Conservation (phyloP, 1,140 invertebrate genomes). For the Cyphomyrmex costatus region DNA sequence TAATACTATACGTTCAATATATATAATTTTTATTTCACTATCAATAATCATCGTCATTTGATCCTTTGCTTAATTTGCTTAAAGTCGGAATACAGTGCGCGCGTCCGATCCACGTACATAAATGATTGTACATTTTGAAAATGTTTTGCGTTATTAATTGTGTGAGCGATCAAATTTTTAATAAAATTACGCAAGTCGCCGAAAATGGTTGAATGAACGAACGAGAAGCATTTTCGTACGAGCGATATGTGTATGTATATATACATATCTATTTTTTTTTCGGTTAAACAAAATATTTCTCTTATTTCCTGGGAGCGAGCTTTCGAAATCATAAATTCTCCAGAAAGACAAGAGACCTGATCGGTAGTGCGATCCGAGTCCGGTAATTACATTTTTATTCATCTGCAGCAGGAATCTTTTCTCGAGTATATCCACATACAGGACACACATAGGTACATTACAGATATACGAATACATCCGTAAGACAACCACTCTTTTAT, state of each 20-base stretch:
- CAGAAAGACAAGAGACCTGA: slow-evolving; percentile 37
- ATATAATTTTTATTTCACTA: neutral
- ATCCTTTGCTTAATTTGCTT: slow-evolving; percentile 35
- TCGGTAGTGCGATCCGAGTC: slow-evolving; percentile 20
- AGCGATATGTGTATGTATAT: too few relatives aligned
- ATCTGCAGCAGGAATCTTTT: slow-evolving; percentile 48
- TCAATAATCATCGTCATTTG: neutral
- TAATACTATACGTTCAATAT: slow-evolving; percentile 1
- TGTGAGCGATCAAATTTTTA: slow-evolving; percentile 32
- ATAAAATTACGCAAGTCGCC: slow-evolving; percentile 9
- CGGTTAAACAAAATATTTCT: slow-evolving; percentile 47
- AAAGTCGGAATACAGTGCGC: neutral
- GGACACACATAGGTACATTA: neutral
- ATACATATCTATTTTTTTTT: too few relatives aligned
- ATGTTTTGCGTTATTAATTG: slow-evolving; percentile 46
- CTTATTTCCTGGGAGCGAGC: neutral
- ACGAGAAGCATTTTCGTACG: neutral
- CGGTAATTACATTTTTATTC: slow-evolving; percentile 65
- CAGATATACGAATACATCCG: neutral
- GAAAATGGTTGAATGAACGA: neutral
- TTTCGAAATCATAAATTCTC: slow-evolving; percentile 59
- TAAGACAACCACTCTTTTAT: slow-evolving; percentile 39
- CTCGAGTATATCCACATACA: neutral
- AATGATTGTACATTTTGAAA: slow-evolving; percentile 8
- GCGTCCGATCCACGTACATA: neutral